These are phyloP conservation scores for Hiodon alosoides DNA, from an alignment of 2,113 vertebrate species.

Conservation along the genomic window DNA sequence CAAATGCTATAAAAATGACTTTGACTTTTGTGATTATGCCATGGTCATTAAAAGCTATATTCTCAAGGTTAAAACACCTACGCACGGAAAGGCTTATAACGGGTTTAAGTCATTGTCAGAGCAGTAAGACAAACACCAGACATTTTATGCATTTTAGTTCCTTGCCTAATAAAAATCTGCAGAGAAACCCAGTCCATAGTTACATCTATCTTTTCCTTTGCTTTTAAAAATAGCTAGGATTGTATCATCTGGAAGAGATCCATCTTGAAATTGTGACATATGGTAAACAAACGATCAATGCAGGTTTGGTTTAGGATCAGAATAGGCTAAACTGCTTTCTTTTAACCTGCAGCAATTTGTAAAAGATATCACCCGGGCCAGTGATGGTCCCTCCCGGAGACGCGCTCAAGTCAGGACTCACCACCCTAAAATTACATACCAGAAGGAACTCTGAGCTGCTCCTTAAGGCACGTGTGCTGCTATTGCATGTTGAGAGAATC, in stretches of 20 bases:
- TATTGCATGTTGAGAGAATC: constrained; percentile 48
- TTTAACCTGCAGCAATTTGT: not conserved
- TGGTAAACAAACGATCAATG: not conserved
- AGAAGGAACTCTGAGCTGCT: constrained; percentile 26
- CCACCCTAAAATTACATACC: constrained; percentile 36
- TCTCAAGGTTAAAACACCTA: no score
- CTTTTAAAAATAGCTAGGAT: no score
- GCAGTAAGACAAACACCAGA: no score
- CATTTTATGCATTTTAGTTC: no score
- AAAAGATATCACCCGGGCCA: not conserved
- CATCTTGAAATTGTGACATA: not conserved
- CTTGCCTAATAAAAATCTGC: no score
- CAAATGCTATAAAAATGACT: no score
- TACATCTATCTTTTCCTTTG: no score
- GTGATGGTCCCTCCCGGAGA: not conserved
- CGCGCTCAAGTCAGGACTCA: not conserved
- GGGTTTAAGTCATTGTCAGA: no score
- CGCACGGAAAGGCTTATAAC: no score
- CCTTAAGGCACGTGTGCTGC: constrained; percentile 45
- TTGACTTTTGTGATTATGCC: no score
- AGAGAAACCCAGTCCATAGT: no score
- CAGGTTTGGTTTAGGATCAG: not conserved
- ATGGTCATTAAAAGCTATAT: no score
- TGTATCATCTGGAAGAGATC: not conserved
- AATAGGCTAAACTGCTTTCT: not conserved